Conservation (phyloP, 2,888 invertebrate species). For the Sericinus montela region DNA sequence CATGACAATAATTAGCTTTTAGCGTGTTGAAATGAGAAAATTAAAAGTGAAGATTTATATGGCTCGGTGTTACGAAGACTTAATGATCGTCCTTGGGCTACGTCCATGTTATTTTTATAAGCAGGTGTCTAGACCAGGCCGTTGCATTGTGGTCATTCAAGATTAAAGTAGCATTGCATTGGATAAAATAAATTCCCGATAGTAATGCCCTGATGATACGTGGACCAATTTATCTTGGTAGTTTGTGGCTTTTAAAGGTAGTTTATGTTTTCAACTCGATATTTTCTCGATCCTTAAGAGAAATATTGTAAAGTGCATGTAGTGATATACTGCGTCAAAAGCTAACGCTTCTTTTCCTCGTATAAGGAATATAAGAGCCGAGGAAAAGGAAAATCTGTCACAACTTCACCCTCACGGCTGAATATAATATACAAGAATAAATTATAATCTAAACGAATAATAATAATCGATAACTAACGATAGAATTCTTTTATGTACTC, state of each 20-base stretch:
- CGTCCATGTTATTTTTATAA: slow-evolving; percentile 15
- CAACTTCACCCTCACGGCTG: no score
- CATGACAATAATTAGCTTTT: slow-evolving; percentile 5
- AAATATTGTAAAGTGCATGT: no score
- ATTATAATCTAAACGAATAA: no score
- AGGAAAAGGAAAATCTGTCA: no score
- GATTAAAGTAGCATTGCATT: neutral
- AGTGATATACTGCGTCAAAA: no score
- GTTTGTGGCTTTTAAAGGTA: neutral
- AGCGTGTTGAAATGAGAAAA: neutral
- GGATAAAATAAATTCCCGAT: neutral
- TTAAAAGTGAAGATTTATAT: neutral
- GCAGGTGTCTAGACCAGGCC: slow-evolving; percentile 12
- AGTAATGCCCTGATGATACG: neutral
- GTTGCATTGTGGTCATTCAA: slow-evolving; percentile 12
- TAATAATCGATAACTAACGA: no score
- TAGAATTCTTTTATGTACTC: no score
- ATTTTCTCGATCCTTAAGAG: no score
- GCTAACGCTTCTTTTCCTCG: no score
- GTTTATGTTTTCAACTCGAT: neutral
- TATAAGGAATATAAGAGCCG: no score
- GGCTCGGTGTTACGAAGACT: slow-evolving; percentile 2
- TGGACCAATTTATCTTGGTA: neutral
- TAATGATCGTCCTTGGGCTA: slow-evolving; percentile 12
- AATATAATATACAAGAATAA: no score